Evolutionary conservation across 2,113 vertebrate genomes (phyloP), one percentile per base, ranked within the genome.

Genomic region (Eudorcas thomsonii): DNA sequence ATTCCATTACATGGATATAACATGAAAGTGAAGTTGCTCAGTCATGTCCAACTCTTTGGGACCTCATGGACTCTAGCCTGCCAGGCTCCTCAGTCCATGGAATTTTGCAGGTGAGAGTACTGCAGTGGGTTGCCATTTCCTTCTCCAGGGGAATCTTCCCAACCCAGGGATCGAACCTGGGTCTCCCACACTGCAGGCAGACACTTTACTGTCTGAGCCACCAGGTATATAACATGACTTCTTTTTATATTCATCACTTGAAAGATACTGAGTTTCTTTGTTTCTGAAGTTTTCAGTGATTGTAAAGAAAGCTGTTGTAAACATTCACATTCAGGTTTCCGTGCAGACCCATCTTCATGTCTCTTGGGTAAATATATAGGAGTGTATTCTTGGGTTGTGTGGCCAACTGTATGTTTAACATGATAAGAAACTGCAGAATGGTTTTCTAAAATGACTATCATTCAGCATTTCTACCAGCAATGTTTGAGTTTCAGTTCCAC

Each of bases 301-400:
- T 60, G 62, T 43, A 52, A 80, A 95, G 64, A 89, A 90, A 90
- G 67, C 60, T 92, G 19, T 25, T 54, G n/a, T 93, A 93, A 96
- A 54, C 33, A 88, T 45, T 91, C 57, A 74, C 33, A 30, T 91
- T 81, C 55, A 74, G 36, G 21, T 93, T 93, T 92, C 88, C 71
- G 21, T 86, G 21, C 85, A 36, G 7, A 71, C 6, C 16, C 33
- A 39, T 48, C 82, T 87, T 91, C 15, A 28, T n/a, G 50, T 62
- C 62, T 87, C 52, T 87, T 87, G 54, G 54, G 15, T 87, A 52
- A 80, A 86, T 86, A 50, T 30, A 43, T 80, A 60, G 57, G 28
- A 78, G 48, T 50, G 7, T 17, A 82, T 93, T 97, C 11, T 48
- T 85, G 54, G 45, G 28, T 62, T 93, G 13, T 77, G 30, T 60